phyloP scores from a whole-genome alignment of 1,140 invertebrate genomes.

The Choristoneura fumiferana region DNA sequence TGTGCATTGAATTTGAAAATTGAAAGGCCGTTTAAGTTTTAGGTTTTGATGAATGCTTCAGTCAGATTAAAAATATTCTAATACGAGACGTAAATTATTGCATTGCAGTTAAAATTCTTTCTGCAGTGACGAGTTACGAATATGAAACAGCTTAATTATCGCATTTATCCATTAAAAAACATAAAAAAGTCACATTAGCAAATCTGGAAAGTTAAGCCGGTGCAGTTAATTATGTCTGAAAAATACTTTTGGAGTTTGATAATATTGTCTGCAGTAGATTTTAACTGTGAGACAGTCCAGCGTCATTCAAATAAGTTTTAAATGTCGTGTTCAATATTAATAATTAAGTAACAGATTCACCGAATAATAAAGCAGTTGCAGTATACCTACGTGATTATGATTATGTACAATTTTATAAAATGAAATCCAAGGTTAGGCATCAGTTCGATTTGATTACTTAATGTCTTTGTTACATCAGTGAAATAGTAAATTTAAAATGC shows the following conservation, averaged over 20 bases:
- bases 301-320: no score
- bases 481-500: background rate
- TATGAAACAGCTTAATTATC: constrained; percentile 1
- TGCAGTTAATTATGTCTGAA: background rate
- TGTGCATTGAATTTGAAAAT: no score
- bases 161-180: background rate
- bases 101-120: no score
- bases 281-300: background rate
- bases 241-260: background rate
- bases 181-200: background rate
- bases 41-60: no score
- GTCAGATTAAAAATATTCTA: no score
- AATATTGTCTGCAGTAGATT: background rate
- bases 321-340: no score
- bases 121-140: no score
- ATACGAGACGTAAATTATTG: no score
- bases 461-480: constrained; percentile 11
- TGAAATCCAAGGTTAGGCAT: background rate
- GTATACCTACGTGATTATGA: no score
- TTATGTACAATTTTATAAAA: no score
- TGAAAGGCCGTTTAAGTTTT: no score
- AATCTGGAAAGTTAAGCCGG: background rate
- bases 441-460: constrained; percentile 6
- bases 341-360: no score
- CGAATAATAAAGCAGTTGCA: background rate